phyloP scores from a whole-genome alignment of 92 coral and sea anemone genomes.

The Pocillopora meandrina region DNA sequence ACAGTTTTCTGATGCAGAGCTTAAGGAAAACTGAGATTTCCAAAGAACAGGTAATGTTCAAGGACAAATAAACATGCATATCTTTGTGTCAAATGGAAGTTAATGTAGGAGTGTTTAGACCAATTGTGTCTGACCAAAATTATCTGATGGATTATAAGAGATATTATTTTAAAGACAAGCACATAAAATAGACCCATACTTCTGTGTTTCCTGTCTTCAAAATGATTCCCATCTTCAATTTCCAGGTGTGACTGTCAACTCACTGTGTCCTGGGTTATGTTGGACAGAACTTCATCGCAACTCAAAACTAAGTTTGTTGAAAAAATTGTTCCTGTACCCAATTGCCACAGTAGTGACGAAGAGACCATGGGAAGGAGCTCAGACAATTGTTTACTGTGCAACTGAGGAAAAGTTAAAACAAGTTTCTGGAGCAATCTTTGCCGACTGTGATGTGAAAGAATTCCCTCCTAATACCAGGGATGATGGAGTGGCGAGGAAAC shows the following conservation, averaged over 20 bases:
- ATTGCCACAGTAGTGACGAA: slow-evolving; percentile 73
- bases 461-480: slow-evolving; percentile 81
- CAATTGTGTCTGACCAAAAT: too few species aligned
- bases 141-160: too few species aligned
- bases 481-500: slow-evolving; percentile 89
- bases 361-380: slow-evolving; percentile 91
- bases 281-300: slow-evolving; percentile 87
- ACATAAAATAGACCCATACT: too few species aligned
- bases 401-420: slow-evolving; percentile 70
- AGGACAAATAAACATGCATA: too few species aligned
- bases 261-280: slow-evolving; percentile 90
- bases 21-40: too few species aligned
- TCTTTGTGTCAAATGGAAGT: too few species aligned
- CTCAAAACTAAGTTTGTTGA: slow-evolving; percentile 51
- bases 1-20: too few species aligned
- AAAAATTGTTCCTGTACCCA: slow-evolving; percentile 70
- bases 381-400: slow-evolving; percentile 90
- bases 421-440: slow-evolving; percentile 83
- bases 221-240: not conserved
- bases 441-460: slow-evolving; percentile 71
- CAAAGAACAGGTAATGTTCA: too few species aligned
- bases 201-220: too few species aligned
- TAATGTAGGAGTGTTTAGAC: too few species aligned
- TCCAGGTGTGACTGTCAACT: slow-evolving; percentile 92
- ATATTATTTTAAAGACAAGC: too few species aligned